Base-by-base conservation (phyloP, 2,797 vertebrate species). In the Danio albolineatus region DNA sequence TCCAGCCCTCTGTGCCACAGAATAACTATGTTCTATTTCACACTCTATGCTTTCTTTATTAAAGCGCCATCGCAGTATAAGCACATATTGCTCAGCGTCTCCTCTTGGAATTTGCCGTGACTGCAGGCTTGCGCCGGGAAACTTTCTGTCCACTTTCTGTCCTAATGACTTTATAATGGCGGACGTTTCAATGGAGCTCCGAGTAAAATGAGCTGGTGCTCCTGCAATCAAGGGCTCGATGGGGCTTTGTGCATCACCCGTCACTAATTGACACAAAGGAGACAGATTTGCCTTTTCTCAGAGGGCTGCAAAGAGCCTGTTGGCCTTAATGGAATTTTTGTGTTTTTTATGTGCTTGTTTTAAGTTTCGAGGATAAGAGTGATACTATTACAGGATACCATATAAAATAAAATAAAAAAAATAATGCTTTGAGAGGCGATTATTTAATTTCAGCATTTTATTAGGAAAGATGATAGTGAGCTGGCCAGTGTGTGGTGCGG, bases 31-130 rank as follows among this genome's bases (percentile, higher is more conserved):
- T 78, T 90, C 87, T 89, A 93, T 94, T 94, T 94, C 93, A 94
- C 93, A 94, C 78, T 91, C 82, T 72, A 86, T 93, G 92, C 90
- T 89, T 93, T 93, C 93, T 93, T 90, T 93, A 94, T 94, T 92
- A 94, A 92, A 93, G 88, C 82, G 39, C 88, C 87, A 90, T 92
- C 90, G 89, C 91, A 89, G 91, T 90, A 28, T 28, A 91, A 93
- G 93, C 91, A 92, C 83, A 88, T 82, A 85, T 73, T 84, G 80
- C 82, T 86, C 80, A 82, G 75, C 64, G 84, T 85, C 86, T 81
- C 75, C 80, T 85, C 81, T 83, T 84, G 81, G 61, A 73, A 82
- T 83, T 85, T 81, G 79, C 76, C 64, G 41, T 65, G 46, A 57
- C 73, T 59, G 48, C 66, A 48, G 49, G 38, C 44, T 53, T 46